phyloP scores from a whole-genome alignment of 2,888 invertebrate species.

The Apamea anceps region DNA sequence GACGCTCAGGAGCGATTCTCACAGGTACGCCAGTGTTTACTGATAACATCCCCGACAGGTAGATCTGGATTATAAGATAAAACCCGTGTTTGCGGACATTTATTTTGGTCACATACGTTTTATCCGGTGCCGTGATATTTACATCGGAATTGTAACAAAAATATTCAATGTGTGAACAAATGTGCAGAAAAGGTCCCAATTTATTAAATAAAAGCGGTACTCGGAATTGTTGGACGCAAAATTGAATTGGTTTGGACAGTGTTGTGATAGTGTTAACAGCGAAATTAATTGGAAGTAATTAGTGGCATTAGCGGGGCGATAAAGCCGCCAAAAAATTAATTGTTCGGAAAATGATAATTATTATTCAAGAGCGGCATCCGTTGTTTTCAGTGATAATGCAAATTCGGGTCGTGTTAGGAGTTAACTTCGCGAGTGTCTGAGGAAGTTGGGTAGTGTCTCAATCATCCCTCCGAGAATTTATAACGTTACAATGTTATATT shows the following conservation, averaged over 20 bases:
- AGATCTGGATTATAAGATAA: constrained; percentile 37
- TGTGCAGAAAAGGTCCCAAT: constrained; percentile 32
- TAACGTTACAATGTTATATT: constrained; percentile 76
- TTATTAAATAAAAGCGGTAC: constrained; percentile 39
- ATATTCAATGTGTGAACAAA: constrained; percentile 43
- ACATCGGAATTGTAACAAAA: constrained; percentile 49
- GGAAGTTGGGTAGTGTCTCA: constrained; percentile 67
- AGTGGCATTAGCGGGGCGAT: constrained; percentile 43
- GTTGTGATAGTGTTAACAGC: constrained; percentile 62
- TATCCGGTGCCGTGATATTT: constrained; percentile 46
- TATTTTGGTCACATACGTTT: constrained; percentile 54
- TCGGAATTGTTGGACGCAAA: constrained; percentile 22
- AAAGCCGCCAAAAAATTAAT: constrained; percentile 56
- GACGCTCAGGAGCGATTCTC: constrained; percentile 95
- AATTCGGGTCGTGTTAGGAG: constrained; percentile 63
- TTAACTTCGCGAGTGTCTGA: constrained; percentile 61
- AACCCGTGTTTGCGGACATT: constrained; percentile 31
- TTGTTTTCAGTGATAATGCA: constrained; percentile 68
- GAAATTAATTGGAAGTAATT: constrained; percentile 51
- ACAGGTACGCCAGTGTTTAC: constrained; percentile 89
- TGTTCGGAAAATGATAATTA: constrained; percentile 60
- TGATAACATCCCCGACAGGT: not conserved
- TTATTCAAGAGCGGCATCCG: constrained; percentile 60
- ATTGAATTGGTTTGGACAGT: constrained; percentile 44
- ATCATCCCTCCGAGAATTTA: constrained; percentile 70